Base-by-base conservation (phyloP, 2,113 vertebrate genomes). In the Cochlearius cochlearius region DNA sequence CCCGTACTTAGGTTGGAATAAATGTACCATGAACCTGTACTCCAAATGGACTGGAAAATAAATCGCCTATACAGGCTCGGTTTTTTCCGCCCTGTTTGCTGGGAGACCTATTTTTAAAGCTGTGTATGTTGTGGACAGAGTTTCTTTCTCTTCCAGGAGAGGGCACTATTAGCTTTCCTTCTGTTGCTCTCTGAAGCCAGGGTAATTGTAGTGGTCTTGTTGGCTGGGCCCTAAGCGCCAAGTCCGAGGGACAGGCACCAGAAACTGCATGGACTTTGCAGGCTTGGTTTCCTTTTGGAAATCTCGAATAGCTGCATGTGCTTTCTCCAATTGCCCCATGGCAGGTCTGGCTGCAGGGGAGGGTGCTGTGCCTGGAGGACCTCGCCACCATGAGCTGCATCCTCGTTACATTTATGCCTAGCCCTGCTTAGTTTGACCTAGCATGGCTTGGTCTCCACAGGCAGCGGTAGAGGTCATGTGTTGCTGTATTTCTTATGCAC, bases 161-260 rank as follows among this genome's bases (percentile, higher is more conserved):
- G 93, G 96, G 93, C 96, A 96, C 92, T 55, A 39, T 68, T 20
- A 83, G 62, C 87, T 78, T 92, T 91, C 22, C 77, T 91, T 68
- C 58, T 32, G 29, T 47, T 60, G 19, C 50, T 64, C 43, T 64
- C 69, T 21, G n/a, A 38, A n/a, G 10, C 39, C 11, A 17, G 38
- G 67, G 25, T 36, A 22, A n/a, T 11, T 20, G 41, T 3, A 58
- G 20, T 2, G 60, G 21, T 5, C 30, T 17, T 21, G 1, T 4
- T 58, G 41, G 32, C 20, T 38, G 32, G 16, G 36, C 26, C 3
- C 4, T 8, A 22, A n/a, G 55, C 2, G 5, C 9, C 19, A 14
- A 77, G 23, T 11, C n/a, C 1, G 2, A 39, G 38, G 18, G 27
- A 30, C 16, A 50, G 16, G 59, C 39, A 43, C 15, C 38, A 86